phyloP scores from a whole-genome alignment of 2,797 vertebrate genomes.

The Lithobates pipiens region DNA sequence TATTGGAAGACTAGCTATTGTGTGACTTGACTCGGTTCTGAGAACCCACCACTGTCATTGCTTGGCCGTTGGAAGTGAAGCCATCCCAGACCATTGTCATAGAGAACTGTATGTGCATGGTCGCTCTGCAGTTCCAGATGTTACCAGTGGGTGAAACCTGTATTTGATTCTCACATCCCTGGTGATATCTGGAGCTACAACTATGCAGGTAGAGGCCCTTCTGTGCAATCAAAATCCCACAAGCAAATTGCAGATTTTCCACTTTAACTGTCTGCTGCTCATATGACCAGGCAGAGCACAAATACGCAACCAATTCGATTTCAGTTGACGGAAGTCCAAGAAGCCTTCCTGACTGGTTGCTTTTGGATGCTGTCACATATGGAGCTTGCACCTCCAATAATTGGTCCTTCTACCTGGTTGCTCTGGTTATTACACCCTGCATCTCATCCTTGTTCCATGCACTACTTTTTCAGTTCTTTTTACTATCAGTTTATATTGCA shows the following conservation, averaged over 20 bases:
- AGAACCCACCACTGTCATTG: not conserved
- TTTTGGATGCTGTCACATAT: not conserved
- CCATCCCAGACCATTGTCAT: not conserved
- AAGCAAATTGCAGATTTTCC: not conserved
- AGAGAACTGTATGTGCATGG: not conserved
- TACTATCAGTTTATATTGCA: not conserved
- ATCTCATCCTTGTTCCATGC: no score
- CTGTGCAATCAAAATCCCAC: not conserved
- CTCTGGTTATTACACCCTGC: not conserved
- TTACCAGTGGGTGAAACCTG: not conserved
- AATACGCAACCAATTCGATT: not conserved
- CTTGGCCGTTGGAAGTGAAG: not conserved
- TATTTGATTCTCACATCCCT: not conserved
- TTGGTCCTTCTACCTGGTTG: no score
- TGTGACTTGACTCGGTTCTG: not conserved
- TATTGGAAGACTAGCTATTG: not conserved
- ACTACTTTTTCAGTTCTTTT: not conserved
- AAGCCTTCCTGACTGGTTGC: not conserved
- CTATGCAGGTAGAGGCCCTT: not conserved
- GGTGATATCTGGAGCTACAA: not conserved
- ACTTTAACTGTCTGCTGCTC: no score
- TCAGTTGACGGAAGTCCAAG: not conserved
- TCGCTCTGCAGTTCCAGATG: not conserved
- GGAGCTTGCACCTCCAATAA: not conserved
- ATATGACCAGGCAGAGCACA: not conserved